phyloP scores from a whole-genome alignment of 2,113 vertebrate genomes.

The Poecile atricapillus region DNA sequence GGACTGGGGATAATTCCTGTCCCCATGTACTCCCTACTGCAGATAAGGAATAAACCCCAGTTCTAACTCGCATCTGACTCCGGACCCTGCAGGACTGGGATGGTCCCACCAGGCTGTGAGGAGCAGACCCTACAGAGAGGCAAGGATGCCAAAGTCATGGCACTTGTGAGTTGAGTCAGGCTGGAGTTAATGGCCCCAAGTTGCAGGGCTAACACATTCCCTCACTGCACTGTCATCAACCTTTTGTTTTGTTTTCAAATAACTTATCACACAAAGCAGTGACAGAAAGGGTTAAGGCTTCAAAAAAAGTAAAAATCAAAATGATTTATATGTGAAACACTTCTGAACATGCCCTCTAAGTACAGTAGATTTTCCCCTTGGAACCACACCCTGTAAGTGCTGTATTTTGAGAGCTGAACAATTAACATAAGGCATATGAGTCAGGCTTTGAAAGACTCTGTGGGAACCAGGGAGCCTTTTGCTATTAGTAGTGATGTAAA shows the following conservation, averaged over 20 bases:
- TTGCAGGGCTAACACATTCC: neutral
- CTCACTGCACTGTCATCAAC: neutral
- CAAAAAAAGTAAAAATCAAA: conserved; percentile 61
- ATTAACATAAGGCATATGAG: conserved; percentile 86
- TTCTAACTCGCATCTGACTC: neutral
- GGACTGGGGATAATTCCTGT: neutral
- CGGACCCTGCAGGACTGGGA: fast-evolving
- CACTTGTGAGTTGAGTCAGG: neutral
- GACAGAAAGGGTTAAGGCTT: conserved; percentile 56
- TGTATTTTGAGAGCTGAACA: conserved; percentile 85
- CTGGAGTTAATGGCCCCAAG: neutral
- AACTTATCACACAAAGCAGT: neutral
- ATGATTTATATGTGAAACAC: conserved; percentile 81
- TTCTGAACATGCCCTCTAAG: conserved; percentile 83
- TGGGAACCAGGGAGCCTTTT: conserved; percentile 86
- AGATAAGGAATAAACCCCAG: neutral
- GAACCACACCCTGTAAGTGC: conserved; percentile 80
- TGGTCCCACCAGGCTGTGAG: neutral
- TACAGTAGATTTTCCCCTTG: conserved; percentile 78
- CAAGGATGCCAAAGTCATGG: neutral
- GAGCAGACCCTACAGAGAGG: neutral
- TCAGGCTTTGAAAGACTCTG: conserved; percentile 85
- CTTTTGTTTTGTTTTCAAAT: conserved; percentile 5
- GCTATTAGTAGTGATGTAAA: conserved; percentile 86
- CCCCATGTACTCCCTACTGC: neutral